Evolutionary conservation across 1,140 invertebrate genomes (phyloP).

Genomic region (Hycleus cichorii): DNA sequence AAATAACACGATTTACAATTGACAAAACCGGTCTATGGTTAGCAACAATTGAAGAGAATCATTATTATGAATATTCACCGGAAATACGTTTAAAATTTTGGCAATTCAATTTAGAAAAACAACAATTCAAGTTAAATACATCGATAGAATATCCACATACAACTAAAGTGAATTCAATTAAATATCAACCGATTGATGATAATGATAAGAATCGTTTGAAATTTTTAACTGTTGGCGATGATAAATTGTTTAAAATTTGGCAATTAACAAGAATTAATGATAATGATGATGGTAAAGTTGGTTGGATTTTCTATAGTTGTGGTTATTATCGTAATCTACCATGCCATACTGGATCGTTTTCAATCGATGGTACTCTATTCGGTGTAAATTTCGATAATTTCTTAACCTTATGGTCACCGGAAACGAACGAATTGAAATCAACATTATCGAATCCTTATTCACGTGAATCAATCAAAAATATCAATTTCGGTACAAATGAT

Average conservation of each 20-base stretch:
- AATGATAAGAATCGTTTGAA: constrained; percentile 41
- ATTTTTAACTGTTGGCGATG: constrained; percentile 58
- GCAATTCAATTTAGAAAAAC: constrained; percentile 53
- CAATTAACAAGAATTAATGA: constrained; percentile 49
- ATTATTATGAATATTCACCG: constrained; percentile 48
- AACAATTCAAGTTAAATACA: constrained; percentile 59
- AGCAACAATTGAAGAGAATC: constrained; percentile 64
- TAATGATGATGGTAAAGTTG: constrained; percentile 1
- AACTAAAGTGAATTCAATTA: constrained; percentile 49
- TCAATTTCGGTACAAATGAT: constrained; percentile 56
- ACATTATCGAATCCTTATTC: constrained; percentile 37
- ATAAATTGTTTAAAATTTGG: constrained; percentile 72
- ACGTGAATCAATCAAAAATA: constrained; percentile 38
- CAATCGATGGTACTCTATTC: constrained; percentile 68
- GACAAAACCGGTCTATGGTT: constrained; percentile 66
- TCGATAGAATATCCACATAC: constrained; percentile 67
- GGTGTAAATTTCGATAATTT: constrained; percentile 62
- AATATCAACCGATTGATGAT: constrained; percentile 52
- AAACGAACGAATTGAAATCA: constrained; percentile 49
- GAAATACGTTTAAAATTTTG: constrained; percentile 77
- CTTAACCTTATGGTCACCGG: constrained; percentile 62
- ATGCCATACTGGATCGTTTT: constrained; percentile 55
- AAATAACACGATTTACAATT: constrained; percentile 61
- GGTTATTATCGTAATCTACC: constrained; percentile 56
- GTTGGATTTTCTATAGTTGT: constrained; percentile 61